Evolutionary conservation across 2,113 vertebrate genomes (phyloP).

Genomic region (Notarius quadriscutis): DNA sequence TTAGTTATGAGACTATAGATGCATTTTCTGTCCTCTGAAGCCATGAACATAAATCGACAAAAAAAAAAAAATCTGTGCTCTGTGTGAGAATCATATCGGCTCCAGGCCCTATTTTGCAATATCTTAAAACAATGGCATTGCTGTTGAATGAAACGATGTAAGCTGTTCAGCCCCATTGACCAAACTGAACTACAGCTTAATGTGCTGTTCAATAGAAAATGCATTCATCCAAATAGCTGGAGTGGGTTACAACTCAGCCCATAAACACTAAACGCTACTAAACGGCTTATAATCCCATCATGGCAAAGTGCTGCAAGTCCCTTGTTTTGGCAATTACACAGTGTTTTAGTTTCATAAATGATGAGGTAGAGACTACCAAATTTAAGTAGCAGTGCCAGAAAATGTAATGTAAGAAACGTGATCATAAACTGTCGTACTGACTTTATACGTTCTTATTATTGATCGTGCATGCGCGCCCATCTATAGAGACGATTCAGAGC

Average conservation of each 20-base stretch:
- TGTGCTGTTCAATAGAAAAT: slow-evolving; percentile 27
- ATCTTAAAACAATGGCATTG: slow-evolving; percentile 14
- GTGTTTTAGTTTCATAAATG: slow-evolving; percentile 2
- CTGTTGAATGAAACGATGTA: slow-evolving; percentile 6
- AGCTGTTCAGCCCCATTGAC: slow-evolving; percentile 29
- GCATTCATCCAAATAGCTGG: slow-evolving; percentile 31
- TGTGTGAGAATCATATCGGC: background rate
- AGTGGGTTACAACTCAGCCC: background rate
- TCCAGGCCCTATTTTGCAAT: background rate
- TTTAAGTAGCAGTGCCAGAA: background rate
- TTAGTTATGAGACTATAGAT: background rate
- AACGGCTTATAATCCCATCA: background rate
- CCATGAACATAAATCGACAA: background rate
- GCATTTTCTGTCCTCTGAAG: background rate
- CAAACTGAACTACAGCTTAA: slow-evolving; percentile 35
- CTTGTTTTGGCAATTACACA: slow-evolving; percentile 9
- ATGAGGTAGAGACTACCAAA: background rate
- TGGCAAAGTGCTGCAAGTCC: background rate
- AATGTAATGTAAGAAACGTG: background rate
- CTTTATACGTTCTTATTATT: background rate
- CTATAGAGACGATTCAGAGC: too few species aligned
- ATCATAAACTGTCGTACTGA: background rate
- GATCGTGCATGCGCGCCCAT: background rate
- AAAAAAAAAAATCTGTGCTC: background rate
- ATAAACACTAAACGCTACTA: slow-evolving; percentile 14